Percentiles rank a stretch among this genome's conserved stretches.
Conservation (phyloP, 2,888 invertebrate genomes). For the Dynastes maya region DNA sequence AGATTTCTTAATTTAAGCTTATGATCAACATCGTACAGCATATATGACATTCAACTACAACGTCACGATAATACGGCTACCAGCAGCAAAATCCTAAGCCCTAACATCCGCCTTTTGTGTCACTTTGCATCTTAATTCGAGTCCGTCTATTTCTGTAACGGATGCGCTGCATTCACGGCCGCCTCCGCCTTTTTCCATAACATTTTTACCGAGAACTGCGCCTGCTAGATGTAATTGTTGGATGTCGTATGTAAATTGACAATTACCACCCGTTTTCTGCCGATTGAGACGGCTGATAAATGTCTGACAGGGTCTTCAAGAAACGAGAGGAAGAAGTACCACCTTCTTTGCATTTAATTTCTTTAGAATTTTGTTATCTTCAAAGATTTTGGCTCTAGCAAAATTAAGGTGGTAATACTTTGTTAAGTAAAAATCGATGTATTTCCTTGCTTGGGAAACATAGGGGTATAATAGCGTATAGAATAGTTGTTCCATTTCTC, state of each 20-base stretch:
- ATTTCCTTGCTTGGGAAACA: too few relatives aligned
- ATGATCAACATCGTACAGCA: too few relatives aligned
- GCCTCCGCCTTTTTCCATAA: slow-evolving; percentile 12
- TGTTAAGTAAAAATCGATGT: too few relatives aligned
- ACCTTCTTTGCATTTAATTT: too few relatives aligned
- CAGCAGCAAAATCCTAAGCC: neutral
- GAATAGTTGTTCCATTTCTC: too few relatives aligned
- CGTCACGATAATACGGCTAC: neutral
- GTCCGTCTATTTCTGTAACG: slow-evolving; percentile 22
- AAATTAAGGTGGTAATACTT: too few relatives aligned
- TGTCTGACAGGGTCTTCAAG: neutral
- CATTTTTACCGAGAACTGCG: slow-evolving; percentile 31
- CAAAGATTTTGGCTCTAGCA: too few relatives aligned
- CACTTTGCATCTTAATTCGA: slow-evolving; percentile 30
- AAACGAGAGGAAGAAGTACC: too few relatives aligned
- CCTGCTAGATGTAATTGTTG: slow-evolving; percentile 28
- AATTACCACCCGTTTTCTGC: slow-evolving; percentile 10
- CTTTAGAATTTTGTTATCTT: too few relatives aligned
- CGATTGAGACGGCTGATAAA: slow-evolving; percentile 16
- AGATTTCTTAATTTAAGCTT: too few relatives aligned
- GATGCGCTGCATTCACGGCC: slow-evolving; percentile 28
- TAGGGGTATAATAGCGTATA: too few relatives aligned
- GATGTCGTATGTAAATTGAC: slow-evolving; percentile 24
- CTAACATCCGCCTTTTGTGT: slow-evolving; percentile 13
- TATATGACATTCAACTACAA: neutral